A percentile compares a stretch with the other conserved stretches of the same genome.
phyloP scores from a whole-genome alignment of 2,797 vertebrate species.

The Gallinago nigripennis region DNA sequence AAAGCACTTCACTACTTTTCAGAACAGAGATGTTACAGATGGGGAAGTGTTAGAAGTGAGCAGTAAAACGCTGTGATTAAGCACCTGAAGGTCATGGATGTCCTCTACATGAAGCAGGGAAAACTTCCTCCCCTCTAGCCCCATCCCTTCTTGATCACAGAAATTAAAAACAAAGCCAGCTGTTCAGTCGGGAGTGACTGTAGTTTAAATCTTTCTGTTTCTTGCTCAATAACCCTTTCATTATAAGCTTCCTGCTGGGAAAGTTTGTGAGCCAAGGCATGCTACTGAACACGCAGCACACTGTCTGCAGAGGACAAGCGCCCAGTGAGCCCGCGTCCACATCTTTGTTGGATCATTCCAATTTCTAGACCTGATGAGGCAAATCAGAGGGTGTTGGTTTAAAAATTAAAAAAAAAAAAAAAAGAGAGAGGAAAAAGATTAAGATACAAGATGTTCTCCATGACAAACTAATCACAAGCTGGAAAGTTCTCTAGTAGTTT shows the following conservation, averaged over 20 bases:
- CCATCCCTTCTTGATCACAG: slow-evolving; percentile 12
- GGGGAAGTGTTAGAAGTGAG: not conserved
- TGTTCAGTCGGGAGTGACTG: slow-evolving; percentile 40
- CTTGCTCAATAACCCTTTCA: slow-evolving; percentile 66
- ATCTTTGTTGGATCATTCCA: not conserved
- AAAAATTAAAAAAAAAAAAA: not conserved
- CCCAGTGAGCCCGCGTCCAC: not conserved
- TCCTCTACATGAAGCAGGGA: not conserved
- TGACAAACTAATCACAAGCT: not conserved
- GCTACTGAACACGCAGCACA: slow-evolving; percentile 20
- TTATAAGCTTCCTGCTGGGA: slow-evolving; percentile 60
- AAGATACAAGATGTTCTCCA: not conserved
- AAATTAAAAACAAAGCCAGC: slow-evolving; percentile 63
- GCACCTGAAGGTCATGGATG: slow-evolving; percentile 49
- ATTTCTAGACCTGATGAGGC: not conserved
- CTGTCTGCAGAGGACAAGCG: not conserved
- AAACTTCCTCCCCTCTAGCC: not conserved
- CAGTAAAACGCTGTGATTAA: slow-evolving; percentile 4
- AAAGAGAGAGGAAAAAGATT: not conserved
- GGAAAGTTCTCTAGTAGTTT: not conserved
- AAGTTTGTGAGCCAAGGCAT: slow-evolving; percentile 16
- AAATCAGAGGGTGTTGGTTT: not conserved
- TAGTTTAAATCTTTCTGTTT: slow-evolving; percentile 31
- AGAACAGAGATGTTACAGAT: not conserved
- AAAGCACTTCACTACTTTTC: not conserved